Conservation (phyloP, 1,140 invertebrate genomes). For the Bradysia coprophila region DNA sequence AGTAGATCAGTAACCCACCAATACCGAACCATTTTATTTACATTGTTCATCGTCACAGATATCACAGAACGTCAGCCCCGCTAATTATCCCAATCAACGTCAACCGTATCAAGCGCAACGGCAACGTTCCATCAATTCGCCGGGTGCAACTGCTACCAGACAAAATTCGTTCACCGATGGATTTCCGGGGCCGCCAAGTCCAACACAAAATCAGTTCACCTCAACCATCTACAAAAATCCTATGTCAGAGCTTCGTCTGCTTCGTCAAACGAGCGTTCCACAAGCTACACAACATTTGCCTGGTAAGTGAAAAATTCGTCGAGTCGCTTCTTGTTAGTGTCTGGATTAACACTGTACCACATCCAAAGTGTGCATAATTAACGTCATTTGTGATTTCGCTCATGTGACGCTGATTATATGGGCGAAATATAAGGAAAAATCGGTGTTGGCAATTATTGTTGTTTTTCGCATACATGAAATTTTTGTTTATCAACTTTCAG, state of each 20-base stretch:
- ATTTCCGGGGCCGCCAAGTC: conserved; percentile 25
- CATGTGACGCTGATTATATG: no score
- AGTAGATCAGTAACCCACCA: conserved; percentile 24
- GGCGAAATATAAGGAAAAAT: no score
- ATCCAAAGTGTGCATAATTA: no score
- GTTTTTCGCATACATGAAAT: no score
- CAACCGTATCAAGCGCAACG: conserved; percentile 18
- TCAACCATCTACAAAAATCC: not conserved
- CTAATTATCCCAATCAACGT: not conserved
- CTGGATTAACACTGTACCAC: no score
- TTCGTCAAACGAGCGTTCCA: conserved; percentile 41
- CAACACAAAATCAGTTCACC: conserved; percentile 22
- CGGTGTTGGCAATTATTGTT: no score
- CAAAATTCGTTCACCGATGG: conserved; percentile 18
- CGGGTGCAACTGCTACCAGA: conserved; percentile 23
- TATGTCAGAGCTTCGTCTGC: conserved; percentile 29
- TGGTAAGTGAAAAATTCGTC: conserved; percentile 27
- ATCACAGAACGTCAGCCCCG: not conserved
- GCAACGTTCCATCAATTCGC: conserved; percentile 32
- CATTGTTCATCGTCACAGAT: not conserved
- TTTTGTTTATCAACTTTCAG: no score
- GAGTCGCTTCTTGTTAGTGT: no score
- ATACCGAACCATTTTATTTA: not conserved
- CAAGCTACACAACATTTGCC: conserved; percentile 45
- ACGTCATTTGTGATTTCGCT: no score